Base-by-base conservation (phyloP, 2,888 invertebrate genomes). In the Baccha elongata region DNA sequence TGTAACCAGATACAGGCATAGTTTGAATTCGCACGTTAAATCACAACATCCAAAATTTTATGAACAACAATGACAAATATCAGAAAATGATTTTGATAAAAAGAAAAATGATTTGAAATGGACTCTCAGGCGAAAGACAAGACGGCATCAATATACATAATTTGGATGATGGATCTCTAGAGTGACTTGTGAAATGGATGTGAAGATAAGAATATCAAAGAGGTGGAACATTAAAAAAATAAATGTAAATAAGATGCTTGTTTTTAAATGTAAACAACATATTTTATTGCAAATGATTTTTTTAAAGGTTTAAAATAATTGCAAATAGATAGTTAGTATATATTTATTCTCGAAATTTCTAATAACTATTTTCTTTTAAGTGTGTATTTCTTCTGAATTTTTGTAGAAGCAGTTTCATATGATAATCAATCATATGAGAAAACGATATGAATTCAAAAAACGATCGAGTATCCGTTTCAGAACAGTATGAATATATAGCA, bases 1-100 rank as follows among this genome's bases (percentile, higher is more conserved):
- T 86, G 89, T 91, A 79, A 91, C 92, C 23, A 91, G 92, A 79
- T 92, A 92, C 85, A 92, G 91, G 86, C 92, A 92, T 80, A 92
- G 92, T 85, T 88, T 92, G 26, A 91, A 92, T 75, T 90, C 90
- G 67, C 92, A 92, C 85, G 91, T 92, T 32, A 89, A 87, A 84
- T 88, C 89, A 2, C 90, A 90, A 80, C 91, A 91, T 88, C 87
- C 88, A 6, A 86, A 86, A 50, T 86, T 85, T 46, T 86, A 44
- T 29, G 60, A 65, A 44, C 53, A 50, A 11, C 72, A 78, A 78
- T 76, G 64, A 68, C 80, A 48, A 23, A 11, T 19, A 29, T 42
- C 7, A 6, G 21, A 23, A 7, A n/a, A 29, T 7, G 6, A 19
- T 23, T 19, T 26, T 19, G 21, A 11, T 35, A 42, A 17, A 10